Conservation (phyloP, 2,888 invertebrate species). For the Pecten maximus region DNA sequence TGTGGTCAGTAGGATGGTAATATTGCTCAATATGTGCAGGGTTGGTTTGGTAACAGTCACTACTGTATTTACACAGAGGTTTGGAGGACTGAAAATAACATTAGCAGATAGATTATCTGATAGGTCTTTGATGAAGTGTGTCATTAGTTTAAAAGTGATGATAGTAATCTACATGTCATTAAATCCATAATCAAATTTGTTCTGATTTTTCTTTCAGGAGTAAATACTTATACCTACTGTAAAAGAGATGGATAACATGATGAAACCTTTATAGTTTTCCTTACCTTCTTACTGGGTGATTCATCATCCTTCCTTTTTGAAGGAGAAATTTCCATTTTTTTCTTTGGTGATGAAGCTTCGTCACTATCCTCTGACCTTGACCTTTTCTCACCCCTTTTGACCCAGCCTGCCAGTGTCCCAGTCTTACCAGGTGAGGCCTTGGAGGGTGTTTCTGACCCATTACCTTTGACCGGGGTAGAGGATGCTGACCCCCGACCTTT, state of each 20-base stretch:
- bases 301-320: neutral
- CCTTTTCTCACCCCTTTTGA: constrained; percentile 46
- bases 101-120: neutral
- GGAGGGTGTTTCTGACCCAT: constrained; percentile 35
- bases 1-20: constrained; percentile 71
- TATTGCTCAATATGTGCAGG: constrained; percentile 76
- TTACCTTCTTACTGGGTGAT: constrained; percentile 42
- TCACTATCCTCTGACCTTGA: constrained; percentile 16
- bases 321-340: neutral
- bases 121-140: no score
- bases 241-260: no score
- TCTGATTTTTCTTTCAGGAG: no score
- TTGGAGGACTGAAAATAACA: constrained; percentile 63
- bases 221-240: no score
- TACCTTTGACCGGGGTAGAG: neutral
- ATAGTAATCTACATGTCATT: no score
- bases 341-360: constrained; percentile 36
- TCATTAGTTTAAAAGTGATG: no score
- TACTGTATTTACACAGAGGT: constrained; percentile 78
- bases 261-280: no score
- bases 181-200: no score
- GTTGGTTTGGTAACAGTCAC: constrained; percentile 80
- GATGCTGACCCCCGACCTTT: neutral
- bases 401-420: neutral
- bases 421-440: constrained; percentile 42